phyloP scores from a whole-genome alignment of 2,888 invertebrate species.

The Esperia sulphurella region DNA sequence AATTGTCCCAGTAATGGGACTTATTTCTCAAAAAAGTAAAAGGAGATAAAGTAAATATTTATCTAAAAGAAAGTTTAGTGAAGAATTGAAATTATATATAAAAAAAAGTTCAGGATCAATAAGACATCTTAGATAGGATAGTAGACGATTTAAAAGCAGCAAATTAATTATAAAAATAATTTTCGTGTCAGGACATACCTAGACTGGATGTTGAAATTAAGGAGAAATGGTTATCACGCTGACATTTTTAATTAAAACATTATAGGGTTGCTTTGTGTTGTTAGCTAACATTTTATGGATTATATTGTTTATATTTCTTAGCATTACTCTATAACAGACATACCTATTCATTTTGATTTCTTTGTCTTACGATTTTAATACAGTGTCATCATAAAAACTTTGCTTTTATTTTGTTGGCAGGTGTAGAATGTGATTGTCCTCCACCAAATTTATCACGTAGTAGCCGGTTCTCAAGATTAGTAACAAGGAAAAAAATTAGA shows the following conservation, averaged over 20 bases:
- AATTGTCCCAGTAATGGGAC: neutral
- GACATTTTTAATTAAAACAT: too few species aligned
- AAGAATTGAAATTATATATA: neutral
- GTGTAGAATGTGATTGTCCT: constrained; percentile 7
- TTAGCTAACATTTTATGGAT: too few species aligned
- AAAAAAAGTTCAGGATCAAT: neutral
- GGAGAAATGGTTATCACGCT: neutral
- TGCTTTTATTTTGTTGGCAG: constrained; percentile 11
- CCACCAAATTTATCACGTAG: constrained; percentile 4
- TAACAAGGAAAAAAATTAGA: neutral
- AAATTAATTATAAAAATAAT: too few species aligned
- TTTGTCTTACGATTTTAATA: too few species aligned
- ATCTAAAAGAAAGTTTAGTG: neutral
- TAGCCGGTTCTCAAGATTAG: constrained; percentile 6
- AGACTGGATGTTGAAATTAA: neutral
- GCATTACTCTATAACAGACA: too few species aligned
- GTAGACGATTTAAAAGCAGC: neutral
- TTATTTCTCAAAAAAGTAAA: constrained; percentile 23
- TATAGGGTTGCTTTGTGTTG: too few species aligned
- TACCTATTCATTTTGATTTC: too few species aligned
- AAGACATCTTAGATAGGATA: neutral
- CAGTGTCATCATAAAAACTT: too few species aligned
- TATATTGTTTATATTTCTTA: too few species aligned
- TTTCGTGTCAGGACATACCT: neutral
- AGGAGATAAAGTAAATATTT: neutral